Percentiles rank a stretch among this genome's conserved stretches.
Evolutionary conservation across 2,888 invertebrate species (phyloP).

Genomic region (Hipparchia sbordonii): DNA sequence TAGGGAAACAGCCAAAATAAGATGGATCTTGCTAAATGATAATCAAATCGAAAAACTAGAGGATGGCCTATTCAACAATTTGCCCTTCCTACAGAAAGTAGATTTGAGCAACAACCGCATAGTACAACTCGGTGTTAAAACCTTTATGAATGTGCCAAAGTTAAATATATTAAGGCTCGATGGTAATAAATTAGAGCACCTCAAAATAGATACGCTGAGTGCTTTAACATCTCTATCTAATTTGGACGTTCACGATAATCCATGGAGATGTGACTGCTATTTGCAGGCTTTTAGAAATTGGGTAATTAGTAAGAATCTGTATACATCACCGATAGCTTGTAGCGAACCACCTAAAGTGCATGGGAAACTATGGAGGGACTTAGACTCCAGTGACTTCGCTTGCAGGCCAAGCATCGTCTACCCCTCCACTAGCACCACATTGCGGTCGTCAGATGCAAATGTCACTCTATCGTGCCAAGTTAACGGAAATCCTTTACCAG

Average conservation of each 20-base stretch:
- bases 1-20: conserved; percentile 86
- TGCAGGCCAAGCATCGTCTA: conserved; percentile 90
- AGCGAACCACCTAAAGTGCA: conserved; percentile 86
- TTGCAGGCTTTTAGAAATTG: conserved; percentile 90
- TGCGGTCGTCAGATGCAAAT: conserved; percentile 85
- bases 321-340: conserved; percentile 89
- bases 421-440: conserved; percentile 81
- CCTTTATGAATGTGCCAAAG: conserved; percentile 87
- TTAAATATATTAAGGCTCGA: conserved; percentile 87
- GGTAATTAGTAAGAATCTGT: conserved; percentile 87
- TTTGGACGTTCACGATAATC: conserved; percentile 90
- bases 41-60: conserved; percentile 89
- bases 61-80: conserved; percentile 88
- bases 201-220: conserved; percentile 86
- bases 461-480: conserved; percentile 90
- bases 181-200: conserved; percentile 87
- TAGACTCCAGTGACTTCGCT: conserved; percentile 89
- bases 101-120: conserved; percentile 90
- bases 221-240: conserved; percentile 86
- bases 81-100: conserved; percentile 89
- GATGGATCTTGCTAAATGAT: conserved; percentile 88
- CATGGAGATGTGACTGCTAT: conserved; percentile 95
- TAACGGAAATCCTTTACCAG: conserved; percentile 89
- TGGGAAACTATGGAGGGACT: conserved; percentile 88
- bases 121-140: conserved; percentile 85